These are phyloP conservation scores for Gallinago jamesoni DNA, from an alignment of 2,113 vertebrate genomes.

Conservation along the genomic window DNA sequence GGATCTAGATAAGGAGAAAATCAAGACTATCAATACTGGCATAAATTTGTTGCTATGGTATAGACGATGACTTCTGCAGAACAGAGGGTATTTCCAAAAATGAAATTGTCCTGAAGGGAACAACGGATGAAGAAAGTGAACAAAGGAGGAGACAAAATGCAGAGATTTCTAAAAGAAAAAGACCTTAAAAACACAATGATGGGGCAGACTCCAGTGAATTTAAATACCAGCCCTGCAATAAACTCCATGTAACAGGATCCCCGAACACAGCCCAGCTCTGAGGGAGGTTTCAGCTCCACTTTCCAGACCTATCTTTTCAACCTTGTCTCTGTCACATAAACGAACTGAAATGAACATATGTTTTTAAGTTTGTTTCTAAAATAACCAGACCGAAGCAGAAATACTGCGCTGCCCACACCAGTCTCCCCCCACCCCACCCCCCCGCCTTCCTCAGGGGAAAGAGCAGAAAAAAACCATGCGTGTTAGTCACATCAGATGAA, in stretches of 20 bases:
- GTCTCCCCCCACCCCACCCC: background rate
- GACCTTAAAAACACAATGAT: background rate
- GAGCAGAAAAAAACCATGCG: constrained; percentile 36
- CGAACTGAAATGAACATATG: constrained; percentile 49
- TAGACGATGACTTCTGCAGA: background rate
- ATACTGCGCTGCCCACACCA: constrained; percentile 2
- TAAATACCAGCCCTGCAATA: constrained; percentile 7
- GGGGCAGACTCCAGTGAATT: background rate
- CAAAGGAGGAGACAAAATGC: background rate
- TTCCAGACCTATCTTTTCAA: constrained; percentile 34
- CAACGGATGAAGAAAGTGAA: background rate
- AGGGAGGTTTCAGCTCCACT: constrained; percentile 41
- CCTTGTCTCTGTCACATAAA: constrained; percentile 51
- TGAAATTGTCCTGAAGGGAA: background rate
- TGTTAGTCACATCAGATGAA: constrained; percentile 48
- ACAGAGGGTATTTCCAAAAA: background rate
- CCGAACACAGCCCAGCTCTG: background rate
- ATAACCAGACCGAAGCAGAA: constrained; percentile 33
- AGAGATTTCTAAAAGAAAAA: background rate
- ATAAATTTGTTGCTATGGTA: background rate
- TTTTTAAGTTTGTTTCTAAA: constrained; percentile 62
- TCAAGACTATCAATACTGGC: background rate
- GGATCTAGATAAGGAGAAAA: background rate
- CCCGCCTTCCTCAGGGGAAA: constrained; percentile 17
- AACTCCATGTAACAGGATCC: background rate